Conservation (phyloP, 2,797 vertebrate species). For the Artibeus lituratus region DNA sequence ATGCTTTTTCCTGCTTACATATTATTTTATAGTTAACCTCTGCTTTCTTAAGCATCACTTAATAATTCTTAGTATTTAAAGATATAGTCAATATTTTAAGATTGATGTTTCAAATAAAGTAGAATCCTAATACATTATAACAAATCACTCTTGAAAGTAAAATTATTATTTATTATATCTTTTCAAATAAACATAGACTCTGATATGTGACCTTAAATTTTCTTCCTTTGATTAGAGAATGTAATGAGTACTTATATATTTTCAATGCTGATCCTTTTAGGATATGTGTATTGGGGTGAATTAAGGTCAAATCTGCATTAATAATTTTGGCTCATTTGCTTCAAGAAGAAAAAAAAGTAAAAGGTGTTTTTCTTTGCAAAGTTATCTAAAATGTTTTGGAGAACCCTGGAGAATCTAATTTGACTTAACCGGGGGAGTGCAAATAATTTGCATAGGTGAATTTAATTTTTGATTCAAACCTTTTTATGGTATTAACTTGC, state of each 20-base stretch:
- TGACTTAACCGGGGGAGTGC: not conserved
- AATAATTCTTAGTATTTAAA: conserved; percentile 42
- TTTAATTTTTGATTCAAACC: conserved; percentile 7
- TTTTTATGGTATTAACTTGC: conserved; percentile 33
- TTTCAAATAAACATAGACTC: not conserved
- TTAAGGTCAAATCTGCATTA: conserved; percentile 16
- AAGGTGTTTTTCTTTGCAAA: conserved; percentile 9
- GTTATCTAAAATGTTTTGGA: conserved; percentile 26
- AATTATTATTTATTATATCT: not conserved
- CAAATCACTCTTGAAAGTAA: not conserved
- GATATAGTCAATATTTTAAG: not conserved
- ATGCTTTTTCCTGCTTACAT: conserved; percentile 35
- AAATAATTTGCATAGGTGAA: not conserved
- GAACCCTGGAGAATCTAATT: not conserved
- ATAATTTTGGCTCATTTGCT: conserved; percentile 29
- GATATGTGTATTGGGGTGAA: not conserved
- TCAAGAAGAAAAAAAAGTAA: not conserved
- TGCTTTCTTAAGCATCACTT: not conserved
- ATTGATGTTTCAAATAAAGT: not conserved
- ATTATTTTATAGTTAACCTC: conserved; percentile 22
- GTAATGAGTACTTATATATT: not conserved
- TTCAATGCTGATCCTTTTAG: not conserved
- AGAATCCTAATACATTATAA: conserved; percentile 10
- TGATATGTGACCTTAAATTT: conserved; percentile 13
- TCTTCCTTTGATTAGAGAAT: conserved; percentile 8